Evolutionary conservation across 2,888 invertebrate genomes (phyloP).

Genomic region (Latheticus oryzae): DNA sequence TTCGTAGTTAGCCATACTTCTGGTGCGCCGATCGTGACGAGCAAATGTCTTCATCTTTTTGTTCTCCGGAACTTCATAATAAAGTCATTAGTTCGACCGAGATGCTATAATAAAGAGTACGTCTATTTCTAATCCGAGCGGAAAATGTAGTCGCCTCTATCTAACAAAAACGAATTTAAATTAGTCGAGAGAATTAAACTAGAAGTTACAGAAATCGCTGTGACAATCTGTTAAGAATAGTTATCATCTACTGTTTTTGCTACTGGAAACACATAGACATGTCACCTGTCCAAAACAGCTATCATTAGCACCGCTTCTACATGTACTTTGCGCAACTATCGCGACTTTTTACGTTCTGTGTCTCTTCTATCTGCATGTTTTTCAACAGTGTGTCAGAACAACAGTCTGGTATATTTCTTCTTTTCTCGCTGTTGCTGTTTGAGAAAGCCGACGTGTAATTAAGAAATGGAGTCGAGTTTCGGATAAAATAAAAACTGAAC

Average conservation of each 20-base stretch:
- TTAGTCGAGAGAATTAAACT: conserved; percentile 25
- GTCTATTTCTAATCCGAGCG: conserved; percentile 17
- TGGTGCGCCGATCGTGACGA: conserved; percentile 47
- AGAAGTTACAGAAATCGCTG: conserved; percentile 32
- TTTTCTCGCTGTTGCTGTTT: conserved; percentile 12
- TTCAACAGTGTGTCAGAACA: conserved; percentile 38
- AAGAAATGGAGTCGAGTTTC: conserved; percentile 31
- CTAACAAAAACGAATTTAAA: conserved; percentile 33
- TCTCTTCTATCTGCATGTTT: conserved; percentile 42
- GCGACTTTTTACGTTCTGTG: conserved; percentile 44
- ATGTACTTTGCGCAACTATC: conserved; percentile 47
- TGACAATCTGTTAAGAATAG: conserved; percentile 39
- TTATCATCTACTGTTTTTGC: conserved; percentile 48
- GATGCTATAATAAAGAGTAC: conserved; percentile 3
- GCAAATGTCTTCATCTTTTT: conserved; percentile 49
- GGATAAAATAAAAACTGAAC: conserved; percentile 3
- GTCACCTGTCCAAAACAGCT: conserved; percentile 50
- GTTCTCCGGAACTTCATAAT: conserved; percentile 49
- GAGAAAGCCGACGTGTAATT: conserved; percentile 25
- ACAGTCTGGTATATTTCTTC: conserved; percentile 21
- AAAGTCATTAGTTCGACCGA: conserved; percentile 51
- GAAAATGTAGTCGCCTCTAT: conserved; percentile 4
- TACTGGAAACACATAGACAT: conserved; percentile 43
- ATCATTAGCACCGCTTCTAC: conserved; percentile 50
- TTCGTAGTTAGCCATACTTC: conserved; percentile 42